Evolutionary conservation across 2,797 vertebrate genomes (phyloP), one percentile per base, ranked within the genome.

Genomic region (Mus minutoides): DNA sequence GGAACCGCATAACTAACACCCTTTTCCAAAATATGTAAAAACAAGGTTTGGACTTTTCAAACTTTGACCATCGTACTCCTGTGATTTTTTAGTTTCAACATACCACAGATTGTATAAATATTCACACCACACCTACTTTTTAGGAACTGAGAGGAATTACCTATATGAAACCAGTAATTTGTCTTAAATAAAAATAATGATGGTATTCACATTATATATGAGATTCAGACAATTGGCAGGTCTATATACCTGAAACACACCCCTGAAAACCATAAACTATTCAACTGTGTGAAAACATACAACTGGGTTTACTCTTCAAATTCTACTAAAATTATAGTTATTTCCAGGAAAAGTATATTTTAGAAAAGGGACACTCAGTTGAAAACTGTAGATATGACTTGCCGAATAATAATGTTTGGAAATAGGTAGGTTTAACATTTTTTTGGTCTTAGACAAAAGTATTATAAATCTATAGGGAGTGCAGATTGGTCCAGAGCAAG

Each of bases 401-500:
- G 43, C 75, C 37, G 91, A 91, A 83, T 87, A 56, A 58, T 89
- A 75, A 91, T 78, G 13, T 86, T 62, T 82, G 19, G 34, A 92
- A 88, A 62, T 86, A 86, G 7, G 6, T n/a, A 58, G 14, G 8
- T 4, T n/a, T 75, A 43, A 88, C 62, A 58, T 79, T 91, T 86
- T 86, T 69, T 34, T n/a, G 58, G 71, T 91, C 52, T 79, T 6
- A 10, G 43, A 9, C 9, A 91, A 94, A 91, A 26, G 49, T 52
- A 86, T 29, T 21, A 52, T 10, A 92, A 11, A 52, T 88, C 56
- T 93, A 40, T 77, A 62, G 37, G 10, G 21, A 62, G 6, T 79
- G 54, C 5, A 69, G 13, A 46, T 71, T 46, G 26, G 14, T 34
- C 24, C 26, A 78, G 19, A 60, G 54, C 80, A 37, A 34, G 85